These are phyloP conservation scores for Centrocercus urophasianus DNA, from an alignment of 2,113 vertebrate species.

Conservation along the genomic window DNA sequence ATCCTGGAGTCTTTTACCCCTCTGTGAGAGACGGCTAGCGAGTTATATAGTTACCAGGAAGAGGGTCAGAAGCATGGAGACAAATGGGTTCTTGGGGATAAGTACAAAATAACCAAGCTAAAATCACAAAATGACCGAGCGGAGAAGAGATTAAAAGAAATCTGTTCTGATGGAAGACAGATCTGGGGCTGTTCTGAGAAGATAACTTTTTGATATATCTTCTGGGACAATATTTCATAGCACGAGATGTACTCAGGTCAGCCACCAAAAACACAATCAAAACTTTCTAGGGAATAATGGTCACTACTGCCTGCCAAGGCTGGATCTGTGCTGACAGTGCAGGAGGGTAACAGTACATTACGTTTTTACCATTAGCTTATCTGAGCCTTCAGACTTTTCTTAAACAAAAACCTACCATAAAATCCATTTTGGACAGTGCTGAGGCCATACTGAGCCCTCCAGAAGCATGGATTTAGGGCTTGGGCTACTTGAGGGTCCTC, in stretches of 20 bases:
- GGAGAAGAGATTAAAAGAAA: background rate
- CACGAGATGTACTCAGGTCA: background rate
- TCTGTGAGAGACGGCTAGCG: background rate
- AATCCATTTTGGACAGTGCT: slow-evolving; percentile 69
- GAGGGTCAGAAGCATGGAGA: background rate
- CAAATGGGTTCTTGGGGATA: slow-evolving; percentile 8
- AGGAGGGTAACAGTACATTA: background rate
- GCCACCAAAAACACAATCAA: background rate
- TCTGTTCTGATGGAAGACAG: background rate
- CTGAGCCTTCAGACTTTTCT: background rate
- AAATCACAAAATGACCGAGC: slow-evolving; percentile 27
- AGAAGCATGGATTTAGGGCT: slow-evolving; percentile 54
- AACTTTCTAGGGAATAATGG: background rate
- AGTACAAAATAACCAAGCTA: background rate
- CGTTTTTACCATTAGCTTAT: background rate
- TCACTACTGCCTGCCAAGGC: background rate
- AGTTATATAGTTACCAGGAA: background rate
- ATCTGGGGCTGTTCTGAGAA: background rate
- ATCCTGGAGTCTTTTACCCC: background rate
- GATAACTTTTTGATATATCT: background rate
- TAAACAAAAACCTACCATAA: slow-evolving; percentile 68
- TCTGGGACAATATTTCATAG: background rate
- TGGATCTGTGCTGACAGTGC: background rate
- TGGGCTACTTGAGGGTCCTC: slow-evolving; percentile 65
- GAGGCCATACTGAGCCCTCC: slow-evolving; percentile 72